Evolutionary conservation across 2,797 vertebrate species (phyloP).

Genomic region (Chaetodon trifasciatus): DNA sequence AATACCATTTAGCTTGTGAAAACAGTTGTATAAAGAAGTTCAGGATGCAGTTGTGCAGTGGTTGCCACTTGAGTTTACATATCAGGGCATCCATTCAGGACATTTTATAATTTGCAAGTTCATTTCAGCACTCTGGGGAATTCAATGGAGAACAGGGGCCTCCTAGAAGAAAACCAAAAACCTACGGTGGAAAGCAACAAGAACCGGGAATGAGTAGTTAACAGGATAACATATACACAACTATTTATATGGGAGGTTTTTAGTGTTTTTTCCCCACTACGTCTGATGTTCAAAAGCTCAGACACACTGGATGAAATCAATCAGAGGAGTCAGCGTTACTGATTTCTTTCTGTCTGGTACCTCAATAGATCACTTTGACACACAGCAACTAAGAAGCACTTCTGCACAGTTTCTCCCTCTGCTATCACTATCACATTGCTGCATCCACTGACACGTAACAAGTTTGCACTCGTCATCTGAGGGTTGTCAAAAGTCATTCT

Average conservation of each 20-base stretch:
- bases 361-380: background rate
- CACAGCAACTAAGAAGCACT: background rate
- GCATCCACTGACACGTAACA: constrained; percentile 37
- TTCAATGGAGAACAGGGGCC: background rate
- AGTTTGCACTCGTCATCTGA: constrained; percentile 35
- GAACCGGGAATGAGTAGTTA: background rate
- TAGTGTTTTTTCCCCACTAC: no score
- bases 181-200: background rate
- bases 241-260: background rate
- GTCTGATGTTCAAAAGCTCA: background rate
- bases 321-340: background rate
- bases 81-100: background rate
- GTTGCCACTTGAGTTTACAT: background rate
- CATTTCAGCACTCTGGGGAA: background rate
- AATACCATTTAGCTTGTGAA: background rate
- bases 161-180: background rate
- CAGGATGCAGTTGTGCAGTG: background rate
- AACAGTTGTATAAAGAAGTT: background rate
- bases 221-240: background rate
- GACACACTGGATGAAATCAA: background rate
- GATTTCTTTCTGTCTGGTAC: background rate
- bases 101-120: background rate
- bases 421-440: background rate
- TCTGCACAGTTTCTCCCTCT: background rate
- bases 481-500: constrained; percentile 35